These are phyloP conservation scores for Rhagologus leucostigma DNA, from an alignment of 2,113 vertebrate species.

Conservation along the genomic window DNA sequence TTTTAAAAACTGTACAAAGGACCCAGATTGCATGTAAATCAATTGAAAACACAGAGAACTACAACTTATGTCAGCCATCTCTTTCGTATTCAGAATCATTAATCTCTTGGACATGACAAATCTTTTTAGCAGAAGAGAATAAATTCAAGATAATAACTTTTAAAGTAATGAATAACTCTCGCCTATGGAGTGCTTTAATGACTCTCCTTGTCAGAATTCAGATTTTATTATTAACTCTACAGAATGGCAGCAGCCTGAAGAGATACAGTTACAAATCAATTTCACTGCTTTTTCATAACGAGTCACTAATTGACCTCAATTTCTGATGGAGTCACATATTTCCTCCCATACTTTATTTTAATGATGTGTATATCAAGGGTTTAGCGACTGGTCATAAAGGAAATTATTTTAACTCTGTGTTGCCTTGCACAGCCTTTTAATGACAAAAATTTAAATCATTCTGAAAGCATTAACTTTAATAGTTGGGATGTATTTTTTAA, in stretches of 20 bases:
- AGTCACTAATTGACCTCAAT: conserved; percentile 77
- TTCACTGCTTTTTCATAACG: conserved; percentile 68
- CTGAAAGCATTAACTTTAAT: conserved; percentile 25
- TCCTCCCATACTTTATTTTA: conserved; percentile 68
- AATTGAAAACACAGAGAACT: conserved; percentile 41
- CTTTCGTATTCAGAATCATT: conserved; percentile 61
- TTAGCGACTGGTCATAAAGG: conserved; percentile 49
- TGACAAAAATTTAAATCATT: conserved; percentile 44
- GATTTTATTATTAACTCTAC: conserved; percentile 75
- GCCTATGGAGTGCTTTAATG: conserved; percentile 68
- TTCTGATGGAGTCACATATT: conserved; percentile 67
- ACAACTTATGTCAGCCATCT: conserved; percentile 49
- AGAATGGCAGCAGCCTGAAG: conserved; percentile 62
- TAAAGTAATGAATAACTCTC: conserved; percentile 71
- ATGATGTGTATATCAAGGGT: conserved; percentile 57
- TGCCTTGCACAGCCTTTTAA: conserved; percentile 35
- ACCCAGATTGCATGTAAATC: conserved; percentile 33
- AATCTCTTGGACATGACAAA: conserved; percentile 73
- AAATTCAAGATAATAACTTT: conserved; percentile 71
- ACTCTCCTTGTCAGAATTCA: conserved; percentile 73
- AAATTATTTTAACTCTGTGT: conserved; percentile 65
- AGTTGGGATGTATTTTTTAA: conserved; percentile 16
- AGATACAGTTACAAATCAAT: conserved; percentile 76
- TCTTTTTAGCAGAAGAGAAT: conserved; percentile 65
- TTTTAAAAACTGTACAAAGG: background rate